phyloP scores from a whole-genome alignment of 1,140 invertebrate genomes.

The Gryllus bimaculatus region DNA sequence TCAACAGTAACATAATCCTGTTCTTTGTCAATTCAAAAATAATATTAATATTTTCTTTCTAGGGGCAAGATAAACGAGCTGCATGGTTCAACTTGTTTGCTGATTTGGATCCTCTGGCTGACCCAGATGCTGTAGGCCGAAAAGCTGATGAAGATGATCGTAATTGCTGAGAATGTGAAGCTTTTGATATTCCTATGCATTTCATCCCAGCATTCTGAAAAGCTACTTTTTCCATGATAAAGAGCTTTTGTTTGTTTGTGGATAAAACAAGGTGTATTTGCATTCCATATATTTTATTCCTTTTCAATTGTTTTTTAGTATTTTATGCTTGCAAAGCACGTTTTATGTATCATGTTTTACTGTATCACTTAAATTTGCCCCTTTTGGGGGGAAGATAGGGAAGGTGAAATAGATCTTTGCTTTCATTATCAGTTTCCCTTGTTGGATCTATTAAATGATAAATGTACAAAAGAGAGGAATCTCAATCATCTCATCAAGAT shows the following conservation, averaged over 20 bases:
- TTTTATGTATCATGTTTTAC: too few relatives aligned
- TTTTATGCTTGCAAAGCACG: too few relatives aligned
- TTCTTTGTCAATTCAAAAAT: too few relatives aligned
- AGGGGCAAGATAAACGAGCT: slow-evolving; percentile 23
- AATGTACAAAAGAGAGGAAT: not conserved
- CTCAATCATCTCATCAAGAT: not conserved
- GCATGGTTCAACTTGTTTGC: slow-evolving; percentile 87
- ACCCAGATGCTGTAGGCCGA: slow-evolving; percentile 49
- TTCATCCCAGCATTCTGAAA: too few relatives aligned
- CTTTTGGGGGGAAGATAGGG: too few relatives aligned
- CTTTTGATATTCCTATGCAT: not conserved
- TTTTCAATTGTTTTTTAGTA: too few relatives aligned
- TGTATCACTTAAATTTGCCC: too few relatives aligned
- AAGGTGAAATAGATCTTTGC: too few relatives aligned
- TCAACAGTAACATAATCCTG: not conserved
- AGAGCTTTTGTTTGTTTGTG: too few relatives aligned
- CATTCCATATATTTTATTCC: too few relatives aligned
- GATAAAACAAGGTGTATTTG: too few relatives aligned
- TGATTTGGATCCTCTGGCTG: slow-evolving; percentile 83
- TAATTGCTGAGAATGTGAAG: slow-evolving; percentile 11
- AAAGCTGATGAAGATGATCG: slow-evolving; percentile 21
- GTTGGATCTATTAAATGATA: not conserved
- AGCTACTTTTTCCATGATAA: too few relatives aligned
- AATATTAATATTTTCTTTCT: not conserved
- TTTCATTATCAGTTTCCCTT: not conserved